Base-by-base conservation (phyloP, 2,888 invertebrate species). In the Melinopterus prodromus region DNA sequence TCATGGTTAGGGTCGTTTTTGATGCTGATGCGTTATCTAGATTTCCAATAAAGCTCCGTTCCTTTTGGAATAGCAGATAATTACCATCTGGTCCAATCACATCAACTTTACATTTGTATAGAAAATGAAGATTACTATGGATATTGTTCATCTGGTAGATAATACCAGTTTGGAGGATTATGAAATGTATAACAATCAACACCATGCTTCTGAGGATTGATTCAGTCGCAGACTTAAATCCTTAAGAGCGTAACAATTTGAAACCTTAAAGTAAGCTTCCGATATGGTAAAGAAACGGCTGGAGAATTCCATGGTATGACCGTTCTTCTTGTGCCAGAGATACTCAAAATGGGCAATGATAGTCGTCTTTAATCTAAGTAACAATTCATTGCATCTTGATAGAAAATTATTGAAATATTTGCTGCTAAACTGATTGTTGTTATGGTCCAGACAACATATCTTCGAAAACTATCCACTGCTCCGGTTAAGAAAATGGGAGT, bases 311-410 rank as follows among this genome's bases (percentile, higher is more conserved):
- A 16, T 81, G 71, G 79, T 70, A 36, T 82, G 80, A 2, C 81
- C 81, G 74, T 81, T 76, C n/a, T 79, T 82, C 12, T 82, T 82
- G 6, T 69, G 70, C 85, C 85, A 85, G 6, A 84, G 76, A 37
- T 83, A 84, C 71, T 86, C 84, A 77, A 82, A 86, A 77, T 86
- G 83, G 12, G 82, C 79, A n/a, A 85, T 83, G 9, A 84, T 79
- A 76, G 84, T 84, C 84, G 16, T 16, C 81, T 82, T 38, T 80
- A 79, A 86, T 77, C 77, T 85, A 86, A n/a, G 78, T 78, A 6
- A 84, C 80, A 53, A 85, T 80, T 6, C 84, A 86, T 85, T 3
- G 82, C 81, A 15, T 84, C 80, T 78, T 86, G 86, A 71, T 83
- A 85, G 6, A 78, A 79, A 36, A 83, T 82, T 16, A 81, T 53